Conservation (phyloP, 2,888 invertebrate genomes). For the Trisateles emortualis region DNA sequence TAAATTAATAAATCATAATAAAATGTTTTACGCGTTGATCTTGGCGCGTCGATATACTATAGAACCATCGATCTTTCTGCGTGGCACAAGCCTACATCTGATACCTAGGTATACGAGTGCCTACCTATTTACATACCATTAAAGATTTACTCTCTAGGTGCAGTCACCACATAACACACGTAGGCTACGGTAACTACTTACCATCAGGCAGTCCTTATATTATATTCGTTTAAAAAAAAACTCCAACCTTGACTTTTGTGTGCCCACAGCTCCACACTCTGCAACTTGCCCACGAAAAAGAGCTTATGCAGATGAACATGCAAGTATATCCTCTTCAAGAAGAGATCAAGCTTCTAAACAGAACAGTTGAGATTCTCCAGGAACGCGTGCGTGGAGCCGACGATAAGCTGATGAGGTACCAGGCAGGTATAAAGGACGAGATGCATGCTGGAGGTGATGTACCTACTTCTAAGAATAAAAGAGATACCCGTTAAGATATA, state of each 20-base stretch:
- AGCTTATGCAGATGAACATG: conserved; percentile 89
- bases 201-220: no score
- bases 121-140: no score
- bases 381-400: conserved; percentile 71
- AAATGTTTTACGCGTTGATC: no score
- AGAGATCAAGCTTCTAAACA: conserved; percentile 87
- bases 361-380: conserved; percentile 84
- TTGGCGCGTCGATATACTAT: no score
- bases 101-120: no score
- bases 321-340: conserved; percentile 87
- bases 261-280: conserved; percentile 90
- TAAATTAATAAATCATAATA: no score
- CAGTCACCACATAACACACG: no score
- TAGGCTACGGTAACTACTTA: no score
- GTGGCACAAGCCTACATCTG: no score
- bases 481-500: conserved; percentile 50
- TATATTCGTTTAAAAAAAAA: no score
- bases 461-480: conserved; percentile 52
- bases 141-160: no score
- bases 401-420: conserved; percentile 70
- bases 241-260: background rate
- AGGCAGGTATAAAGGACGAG: conserved; percentile 63
- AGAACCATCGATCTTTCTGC: no score
- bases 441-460: conserved; percentile 74
- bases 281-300: conserved; percentile 91